These are phyloP conservation scores for Poecile montanus DNA, from an alignment of 2,797 vertebrate species.

Conservation along the genomic window DNA sequence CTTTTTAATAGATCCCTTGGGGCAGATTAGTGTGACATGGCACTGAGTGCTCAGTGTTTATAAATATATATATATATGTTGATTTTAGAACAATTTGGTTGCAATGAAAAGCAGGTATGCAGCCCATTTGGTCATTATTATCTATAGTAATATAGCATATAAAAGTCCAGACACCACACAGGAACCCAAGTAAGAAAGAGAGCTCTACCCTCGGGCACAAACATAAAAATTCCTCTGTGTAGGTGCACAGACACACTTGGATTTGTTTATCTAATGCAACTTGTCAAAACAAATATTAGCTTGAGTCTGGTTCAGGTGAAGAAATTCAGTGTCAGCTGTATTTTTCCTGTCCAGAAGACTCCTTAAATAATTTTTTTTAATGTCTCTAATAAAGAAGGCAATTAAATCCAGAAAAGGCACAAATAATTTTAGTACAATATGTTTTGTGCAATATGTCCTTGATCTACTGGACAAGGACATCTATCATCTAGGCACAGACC, in stretches of 20 bases:
- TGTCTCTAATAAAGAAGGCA: not conserved
- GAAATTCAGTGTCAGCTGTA: not conserved
- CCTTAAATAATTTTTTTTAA: not conserved
- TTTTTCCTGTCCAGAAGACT: not conserved
- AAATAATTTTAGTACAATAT: not conserved
- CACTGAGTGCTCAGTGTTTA: not conserved
- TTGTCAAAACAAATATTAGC: not conserved
- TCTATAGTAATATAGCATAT: not conserved
- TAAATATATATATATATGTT: not conserved
- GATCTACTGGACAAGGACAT: not conserved
- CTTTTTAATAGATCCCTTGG: not conserved
- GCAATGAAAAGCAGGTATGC: not conserved
- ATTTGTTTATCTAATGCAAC: not conserved
- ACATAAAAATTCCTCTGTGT: accelerated
- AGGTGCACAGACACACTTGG: no score
- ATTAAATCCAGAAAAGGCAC: not conserved
- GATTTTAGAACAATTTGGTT: not conserved
- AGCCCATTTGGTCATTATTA: not conserved
- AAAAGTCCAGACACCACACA: not conserved
- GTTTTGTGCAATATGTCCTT: not conserved
- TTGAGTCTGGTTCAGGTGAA: not conserved
- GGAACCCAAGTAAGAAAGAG: not conserved
- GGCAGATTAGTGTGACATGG: not conserved
- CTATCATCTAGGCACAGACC: not conserved
- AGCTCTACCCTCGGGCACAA: accelerated